A percentile compares a stretch with the other conserved stretches of the same genome.
Conservation (phyloP, 2,797 vertebrate species). For the Pantherophis vulpinus region DNA sequence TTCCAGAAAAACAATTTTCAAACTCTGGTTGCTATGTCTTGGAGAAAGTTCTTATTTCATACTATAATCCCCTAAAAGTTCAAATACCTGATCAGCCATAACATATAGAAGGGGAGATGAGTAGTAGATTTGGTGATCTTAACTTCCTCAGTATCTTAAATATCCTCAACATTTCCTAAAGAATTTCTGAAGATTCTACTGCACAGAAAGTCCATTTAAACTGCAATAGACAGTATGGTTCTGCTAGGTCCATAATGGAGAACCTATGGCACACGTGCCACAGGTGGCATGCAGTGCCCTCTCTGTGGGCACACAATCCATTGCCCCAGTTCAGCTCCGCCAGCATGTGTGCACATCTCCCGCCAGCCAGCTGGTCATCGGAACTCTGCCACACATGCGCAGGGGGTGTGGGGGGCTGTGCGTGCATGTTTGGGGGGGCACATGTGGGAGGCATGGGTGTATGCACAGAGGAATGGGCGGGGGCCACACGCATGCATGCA, state of each 20-base stretch:
- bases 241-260: not conserved
- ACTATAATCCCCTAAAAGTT: not conserved
- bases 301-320: too few species aligned
- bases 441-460: too few species aligned
- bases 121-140: not conserved
- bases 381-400: too few species aligned
- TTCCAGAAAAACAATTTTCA: not conserved
- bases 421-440: too few species aligned
- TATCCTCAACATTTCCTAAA: not conserved
- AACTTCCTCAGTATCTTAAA: not conserved
- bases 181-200: not conserved
- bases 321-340: too few species aligned
- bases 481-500: too few species aligned
- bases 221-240: not conserved
- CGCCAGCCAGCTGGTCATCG: too few species aligned
- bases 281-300: too few species aligned
- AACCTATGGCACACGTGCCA: too few species aligned
- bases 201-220: not conserved
- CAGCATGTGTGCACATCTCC: too few species aligned
- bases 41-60: not conserved
- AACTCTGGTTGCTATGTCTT: not conserved
- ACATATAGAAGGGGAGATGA: not conserved
- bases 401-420: too few species aligned
- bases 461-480: too few species aligned
- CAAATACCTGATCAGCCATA: not conserved